These are phyloP conservation scores for Parnassius apollo DNA, from an alignment of 2,888 invertebrate genomes.

Conservation along the genomic window DNA sequence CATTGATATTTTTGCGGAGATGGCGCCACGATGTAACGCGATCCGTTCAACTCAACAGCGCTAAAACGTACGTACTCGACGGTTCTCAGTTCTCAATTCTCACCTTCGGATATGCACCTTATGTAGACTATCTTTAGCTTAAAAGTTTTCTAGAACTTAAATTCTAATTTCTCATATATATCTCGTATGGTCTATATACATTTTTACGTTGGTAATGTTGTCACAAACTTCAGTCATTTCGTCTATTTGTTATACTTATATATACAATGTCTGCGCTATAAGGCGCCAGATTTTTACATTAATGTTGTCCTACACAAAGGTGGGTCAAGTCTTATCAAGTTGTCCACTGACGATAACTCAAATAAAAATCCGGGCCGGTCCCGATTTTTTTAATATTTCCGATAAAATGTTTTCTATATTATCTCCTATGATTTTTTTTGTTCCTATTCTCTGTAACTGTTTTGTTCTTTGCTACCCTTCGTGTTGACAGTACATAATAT, in stretches of 20 bases:
- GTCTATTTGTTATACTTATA: too few relatives aligned
- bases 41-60: conserved; percentile 3
- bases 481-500: conserved; percentile 26
- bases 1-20: conserved; percentile 24
- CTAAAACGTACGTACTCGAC: background rate
- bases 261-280: background rate
- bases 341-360: background rate
- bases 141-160: too few relatives aligned
- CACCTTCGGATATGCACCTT: background rate
- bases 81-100: background rate
- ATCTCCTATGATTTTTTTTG: background rate
- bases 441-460: conserved; percentile 2
- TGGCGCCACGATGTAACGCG: conserved; percentile 21
- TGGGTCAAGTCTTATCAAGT: conserved; percentile 5
- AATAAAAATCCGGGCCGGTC: conserved; percentile 4
- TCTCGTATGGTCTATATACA: too few relatives aligned
- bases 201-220: too few relatives aligned
- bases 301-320: background rate
- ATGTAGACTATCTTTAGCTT: background rate
- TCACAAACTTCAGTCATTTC: too few relatives aligned
- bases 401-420: conserved; percentile 2
- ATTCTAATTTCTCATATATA: too few relatives aligned
- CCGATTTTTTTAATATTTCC: background rate
- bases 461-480: conserved; percentile 14
- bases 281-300: background rate